Conservation (phyloP, 2,113 vertebrate species). For the Brachyhypopomus occidentalis region DNA sequence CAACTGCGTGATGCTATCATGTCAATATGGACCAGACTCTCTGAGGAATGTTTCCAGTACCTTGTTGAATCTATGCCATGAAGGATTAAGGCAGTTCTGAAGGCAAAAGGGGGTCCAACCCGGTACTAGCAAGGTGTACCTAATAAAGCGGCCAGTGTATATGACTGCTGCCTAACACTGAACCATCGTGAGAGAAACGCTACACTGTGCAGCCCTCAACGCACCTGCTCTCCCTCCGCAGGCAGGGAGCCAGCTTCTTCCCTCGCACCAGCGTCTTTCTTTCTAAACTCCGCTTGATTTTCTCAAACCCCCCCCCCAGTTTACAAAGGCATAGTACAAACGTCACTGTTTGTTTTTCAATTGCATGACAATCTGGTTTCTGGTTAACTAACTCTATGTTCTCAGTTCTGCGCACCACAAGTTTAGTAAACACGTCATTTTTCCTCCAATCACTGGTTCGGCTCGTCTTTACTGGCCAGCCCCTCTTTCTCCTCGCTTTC, state of each 20-base stretch:
- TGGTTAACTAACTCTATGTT: neutral
- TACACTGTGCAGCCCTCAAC: neutral
- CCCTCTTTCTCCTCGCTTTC: conserved; percentile 21
- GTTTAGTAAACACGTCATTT: neutral
- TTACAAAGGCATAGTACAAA: conserved; percentile 1
- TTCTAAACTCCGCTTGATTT: neutral
- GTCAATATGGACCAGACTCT: too few species aligned
- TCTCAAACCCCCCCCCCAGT: neutral
- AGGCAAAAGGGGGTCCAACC: too few species aligned
- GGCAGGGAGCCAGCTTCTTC: neutral
- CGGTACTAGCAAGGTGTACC: too few species aligned
- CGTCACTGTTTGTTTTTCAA: neutral
- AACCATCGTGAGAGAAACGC: neutral
- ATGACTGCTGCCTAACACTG: neutral
- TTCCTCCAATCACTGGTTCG: neutral
- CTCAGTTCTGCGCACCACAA: conserved; percentile 6
- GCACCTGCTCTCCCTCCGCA: conserved; percentile 11
- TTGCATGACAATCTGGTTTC: neutral
- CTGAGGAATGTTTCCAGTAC: too few species aligned
- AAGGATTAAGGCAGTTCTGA: too few species aligned
- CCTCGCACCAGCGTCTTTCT: neutral
- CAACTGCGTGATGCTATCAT: too few species aligned
- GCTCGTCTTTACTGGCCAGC: conserved; percentile 16
- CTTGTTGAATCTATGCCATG: too few species aligned
- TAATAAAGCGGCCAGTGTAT: too few species aligned